phyloP scores from a whole-genome alignment of 2,888 invertebrate genomes.

The Unio delphinus region DNA sequence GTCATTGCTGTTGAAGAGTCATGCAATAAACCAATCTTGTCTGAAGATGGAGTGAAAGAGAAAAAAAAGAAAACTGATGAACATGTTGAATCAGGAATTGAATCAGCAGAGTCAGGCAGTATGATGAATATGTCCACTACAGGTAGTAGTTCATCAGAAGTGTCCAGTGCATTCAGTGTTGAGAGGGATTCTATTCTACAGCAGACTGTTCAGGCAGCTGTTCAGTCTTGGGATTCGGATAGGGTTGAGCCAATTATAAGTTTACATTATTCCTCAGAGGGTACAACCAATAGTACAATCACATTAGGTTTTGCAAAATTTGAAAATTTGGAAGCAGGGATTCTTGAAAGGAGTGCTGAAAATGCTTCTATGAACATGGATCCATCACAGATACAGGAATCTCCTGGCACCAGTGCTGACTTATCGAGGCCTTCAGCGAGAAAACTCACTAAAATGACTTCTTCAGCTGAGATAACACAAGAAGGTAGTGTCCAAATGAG shows the following conservation, averaged over 20 bases:
- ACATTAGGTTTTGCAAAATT: slow-evolving; percentile 56
- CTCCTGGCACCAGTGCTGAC: slow-evolving; percentile 1
- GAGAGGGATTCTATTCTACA: neutral
- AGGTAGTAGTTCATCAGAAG: slow-evolving; percentile 3
- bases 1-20: no score
- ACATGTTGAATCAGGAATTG: no score
- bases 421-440: no score
- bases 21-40: no score
- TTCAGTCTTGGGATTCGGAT: slow-evolving; percentile 19
- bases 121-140: no score
- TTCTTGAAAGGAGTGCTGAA: slow-evolving; percentile 31
- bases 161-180: no score
- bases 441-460: no score
- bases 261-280: slow-evolving; percentile 78
- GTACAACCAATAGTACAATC: slow-evolving; percentile 77
- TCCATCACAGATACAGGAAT: slow-evolving; percentile 1
- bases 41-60: no score
- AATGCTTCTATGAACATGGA: slow-evolving; percentile 22
- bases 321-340: slow-evolving; percentile 33
- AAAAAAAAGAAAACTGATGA: no score
- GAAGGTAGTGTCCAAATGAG: no score
- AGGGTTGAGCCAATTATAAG: slow-evolving; percentile 78
- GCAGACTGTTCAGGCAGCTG: slow-evolving; percentile 23
- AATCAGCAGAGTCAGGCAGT: no score
- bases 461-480: no score